phyloP scores from a whole-genome alignment of 64 coral and sea anemone species.

The Dendronephthya gigantea region DNA sequence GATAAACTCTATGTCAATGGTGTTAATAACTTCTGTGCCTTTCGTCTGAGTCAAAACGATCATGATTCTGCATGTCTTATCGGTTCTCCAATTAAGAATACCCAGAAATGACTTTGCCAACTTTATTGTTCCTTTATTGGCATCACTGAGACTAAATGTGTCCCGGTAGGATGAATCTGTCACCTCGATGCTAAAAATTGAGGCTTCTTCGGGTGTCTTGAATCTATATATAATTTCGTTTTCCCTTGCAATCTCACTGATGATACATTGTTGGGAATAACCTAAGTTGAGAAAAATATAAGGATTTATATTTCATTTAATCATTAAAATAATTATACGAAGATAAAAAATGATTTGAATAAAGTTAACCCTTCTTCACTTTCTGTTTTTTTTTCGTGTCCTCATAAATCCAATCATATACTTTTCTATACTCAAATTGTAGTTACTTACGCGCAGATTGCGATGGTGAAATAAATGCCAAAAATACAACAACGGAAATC shows the following conservation, averaged over 20 bases:
- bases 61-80: neutral
- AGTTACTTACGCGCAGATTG: no score
- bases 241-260: neutral
- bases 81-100: neutral
- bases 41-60: neutral
- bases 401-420: no score
- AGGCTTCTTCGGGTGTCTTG: neutral
- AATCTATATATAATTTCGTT: neutral
- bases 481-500: neutral
- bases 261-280: neutral
- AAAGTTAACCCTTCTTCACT: no score
- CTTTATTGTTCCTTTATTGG: neutral
- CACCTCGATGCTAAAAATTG: neutral
- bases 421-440: no score
- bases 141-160: neutral
- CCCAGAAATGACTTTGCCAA: neutral
- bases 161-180: neutral
- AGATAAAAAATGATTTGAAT: no score
- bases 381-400: no score
- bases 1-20: neutral
- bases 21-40: neutral
- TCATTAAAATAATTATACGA: no score
- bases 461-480: no score
- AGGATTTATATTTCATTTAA: no score
- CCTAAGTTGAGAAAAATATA: no score